Conservation (phyloP, 2,888 invertebrate species). For the Pelosia muscerda region DNA sequence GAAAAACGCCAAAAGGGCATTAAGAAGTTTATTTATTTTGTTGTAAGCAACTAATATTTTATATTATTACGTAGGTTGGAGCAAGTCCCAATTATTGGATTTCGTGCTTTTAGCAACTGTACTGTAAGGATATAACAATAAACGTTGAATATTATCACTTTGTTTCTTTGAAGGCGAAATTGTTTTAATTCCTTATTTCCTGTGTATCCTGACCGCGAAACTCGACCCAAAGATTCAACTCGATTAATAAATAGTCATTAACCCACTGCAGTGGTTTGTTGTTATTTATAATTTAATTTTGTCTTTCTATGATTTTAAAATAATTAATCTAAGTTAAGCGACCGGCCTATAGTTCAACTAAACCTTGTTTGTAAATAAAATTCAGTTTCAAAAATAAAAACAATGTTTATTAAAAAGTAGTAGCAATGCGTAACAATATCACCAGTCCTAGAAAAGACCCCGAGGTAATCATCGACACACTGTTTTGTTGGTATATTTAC, state of each 20-base stretch:
- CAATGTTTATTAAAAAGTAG: constrained; percentile 80
- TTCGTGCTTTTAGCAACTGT: constrained; percentile 80
- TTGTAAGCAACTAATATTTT: constrained; percentile 84
- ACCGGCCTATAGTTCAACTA: too few species aligned
- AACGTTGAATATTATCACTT: constrained; percentile 65
- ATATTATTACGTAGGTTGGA: constrained; percentile 77
- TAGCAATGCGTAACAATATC: constrained; percentile 85
- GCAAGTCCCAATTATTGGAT: constrained; percentile 74
- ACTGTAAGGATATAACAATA: constrained; percentile 79
- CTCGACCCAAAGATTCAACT: too few species aligned
- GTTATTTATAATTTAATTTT: too few species aligned
- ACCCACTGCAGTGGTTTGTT: too few species aligned
- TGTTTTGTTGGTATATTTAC: constrained; percentile 72
- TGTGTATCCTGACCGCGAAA: too few species aligned
- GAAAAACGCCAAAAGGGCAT: constrained; percentile 77
- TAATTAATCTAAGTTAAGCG: too few species aligned
- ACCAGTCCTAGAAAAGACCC: constrained; percentile 74
- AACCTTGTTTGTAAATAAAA: constrained; percentile 31
- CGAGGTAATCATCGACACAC: constrained; percentile 79
- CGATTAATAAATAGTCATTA: too few species aligned
- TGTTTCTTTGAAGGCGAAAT: constrained; percentile 45
- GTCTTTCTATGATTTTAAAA: too few species aligned
- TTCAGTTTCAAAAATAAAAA: constrained; percentile 73
- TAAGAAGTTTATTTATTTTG: constrained; percentile 84
- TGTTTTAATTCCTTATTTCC: background rate